Evolutionary conservation across 2,113 vertebrate genomes (phyloP), one percentile per base, ranked within the genome.

Genomic region (Dicrurus megarhynchus): DNA sequence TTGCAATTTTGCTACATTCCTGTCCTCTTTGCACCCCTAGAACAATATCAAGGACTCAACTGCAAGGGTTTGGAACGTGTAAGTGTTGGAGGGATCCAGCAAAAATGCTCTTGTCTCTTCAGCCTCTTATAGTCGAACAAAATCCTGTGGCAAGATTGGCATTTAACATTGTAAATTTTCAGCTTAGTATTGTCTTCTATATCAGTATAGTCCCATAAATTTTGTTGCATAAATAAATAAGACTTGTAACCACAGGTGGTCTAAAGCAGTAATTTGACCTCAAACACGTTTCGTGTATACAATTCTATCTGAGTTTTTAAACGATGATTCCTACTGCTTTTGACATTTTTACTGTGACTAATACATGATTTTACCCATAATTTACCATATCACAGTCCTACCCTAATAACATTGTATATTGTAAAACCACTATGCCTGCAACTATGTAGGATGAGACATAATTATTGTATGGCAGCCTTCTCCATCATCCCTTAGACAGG

Each of bases 261-360:
- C 87, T 79, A 52, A 90, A 82, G 37, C 26, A 9, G 27, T 80
- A 94, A 85, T 42, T 64, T 77, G 33, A 80, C 20, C 26, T 74
- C 52, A 68, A 52, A 67, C 24, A 16, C 0, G 0, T 76, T 56
- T 80, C 30, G 68, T 1, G 1, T 63, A 63, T 42, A 53, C 35
- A 69, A 84, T 22, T 47, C 64, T n/a, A 71, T 75, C 23, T 63
- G 39, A 19, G 69, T 87, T 93, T 70, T 28, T 26, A 23, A 80
- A 76, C 75, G 91, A 22, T 21, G 59, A 76, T 92, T 91, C 33
- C 67, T 84, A 80, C 28, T 80, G 32, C 61, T 86, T 91, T 89
- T 92, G 76, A 68, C 39, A 75, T 84, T 94, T 97, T 90, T 78
- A 55, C 14, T 89, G 65, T 57, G 84, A 63, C 30, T 88, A 92